phyloP scores from a whole-genome alignment of 2,888 invertebrate genomes.

The Prosopocoilus inquinatus region DNA sequence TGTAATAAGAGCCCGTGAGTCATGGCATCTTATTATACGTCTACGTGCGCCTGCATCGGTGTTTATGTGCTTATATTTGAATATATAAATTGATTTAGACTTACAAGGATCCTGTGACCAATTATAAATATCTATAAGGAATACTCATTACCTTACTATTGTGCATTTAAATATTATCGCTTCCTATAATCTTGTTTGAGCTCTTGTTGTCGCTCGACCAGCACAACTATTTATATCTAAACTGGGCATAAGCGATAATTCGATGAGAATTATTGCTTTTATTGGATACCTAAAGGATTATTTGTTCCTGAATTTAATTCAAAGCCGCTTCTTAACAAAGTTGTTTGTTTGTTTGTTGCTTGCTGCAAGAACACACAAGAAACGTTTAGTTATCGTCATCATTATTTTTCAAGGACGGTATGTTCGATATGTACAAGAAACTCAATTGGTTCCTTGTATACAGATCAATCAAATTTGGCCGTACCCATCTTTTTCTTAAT shows the following conservation, averaged over 20 bases:
- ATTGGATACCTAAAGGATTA: neutral
- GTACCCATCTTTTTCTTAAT: too few species aligned
- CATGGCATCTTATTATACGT: conserved; percentile 10
- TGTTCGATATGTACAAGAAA: too few species aligned
- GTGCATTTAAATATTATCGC: conserved; percentile 12
- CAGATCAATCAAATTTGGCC: too few species aligned
- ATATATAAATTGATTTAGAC: conserved; percentile 43
- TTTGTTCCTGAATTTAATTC: too few species aligned
- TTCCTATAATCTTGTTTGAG: neutral
- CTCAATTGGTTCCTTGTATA: too few species aligned
- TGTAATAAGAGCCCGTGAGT: conserved; percentile 8
- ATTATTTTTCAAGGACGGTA: too few species aligned
- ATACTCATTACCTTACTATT: conserved; percentile 11
- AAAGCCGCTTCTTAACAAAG: too few species aligned
- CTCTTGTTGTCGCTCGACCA: conserved; percentile 1
- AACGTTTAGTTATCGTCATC: too few species aligned
- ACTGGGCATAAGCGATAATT: neutral
- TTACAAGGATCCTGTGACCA: conserved; percentile 37
- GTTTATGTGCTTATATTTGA: conserved; percentile 43
- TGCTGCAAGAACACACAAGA: too few species aligned
- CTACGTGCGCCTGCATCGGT: conserved; percentile 11
- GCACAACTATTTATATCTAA: conserved; percentile 1
- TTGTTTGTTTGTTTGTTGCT: too few species aligned
- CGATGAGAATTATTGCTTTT: neutral
- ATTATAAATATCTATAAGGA: conserved; percentile 28